These are phyloP conservation scores for Thalassoma bifasciatum DNA, from an alignment of 2,113 vertebrate species.

Conservation along the genomic window DNA sequence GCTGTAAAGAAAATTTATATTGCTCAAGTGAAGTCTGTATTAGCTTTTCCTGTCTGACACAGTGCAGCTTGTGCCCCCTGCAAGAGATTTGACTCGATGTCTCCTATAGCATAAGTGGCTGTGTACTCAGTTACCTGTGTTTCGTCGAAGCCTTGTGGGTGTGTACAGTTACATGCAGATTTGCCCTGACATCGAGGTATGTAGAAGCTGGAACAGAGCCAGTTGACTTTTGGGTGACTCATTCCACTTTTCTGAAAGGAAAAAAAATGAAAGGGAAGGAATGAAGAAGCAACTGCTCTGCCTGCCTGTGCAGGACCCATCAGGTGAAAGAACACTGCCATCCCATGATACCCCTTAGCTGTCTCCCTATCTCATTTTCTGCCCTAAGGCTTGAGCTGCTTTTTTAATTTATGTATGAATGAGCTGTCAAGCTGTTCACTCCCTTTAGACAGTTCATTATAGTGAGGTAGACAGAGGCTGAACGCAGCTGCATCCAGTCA, in stretches of 20 bases:
- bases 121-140: conserved; percentile 9
- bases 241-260: conserved; percentile 23
- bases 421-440: conserved; percentile 42
- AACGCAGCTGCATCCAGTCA: conserved; percentile 34
- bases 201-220: conserved; percentile 39
- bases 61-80: conserved; percentile 15
- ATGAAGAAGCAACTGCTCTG: conserved; percentile 56
- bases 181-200: conserved; percentile 47
- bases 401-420: conserved; percentile 54
- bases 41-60: not conserved
- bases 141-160: conserved; percentile 17
- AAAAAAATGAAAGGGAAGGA: conserved; percentile 17
- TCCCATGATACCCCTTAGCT: conserved; percentile 17
- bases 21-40: not conserved
- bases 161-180: conserved; percentile 41
- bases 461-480: conserved; percentile 10
- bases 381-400: conserved; percentile 19
- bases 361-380: conserved; percentile 42
- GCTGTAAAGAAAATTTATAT: conserved; percentile 16
- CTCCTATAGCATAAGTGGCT: not conserved
- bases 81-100: conserved; percentile 10
- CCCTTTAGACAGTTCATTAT: conserved; percentile 36
- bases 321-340: conserved; percentile 38
- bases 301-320: conserved; percentile 62
- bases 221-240: conserved; percentile 57